A percentile compares a stretch with the other conserved stretches of the same genome.
Evolutionary conservation across 2,113 vertebrate species (phyloP).

Genomic region (Neotragus pygmaeus): DNA sequence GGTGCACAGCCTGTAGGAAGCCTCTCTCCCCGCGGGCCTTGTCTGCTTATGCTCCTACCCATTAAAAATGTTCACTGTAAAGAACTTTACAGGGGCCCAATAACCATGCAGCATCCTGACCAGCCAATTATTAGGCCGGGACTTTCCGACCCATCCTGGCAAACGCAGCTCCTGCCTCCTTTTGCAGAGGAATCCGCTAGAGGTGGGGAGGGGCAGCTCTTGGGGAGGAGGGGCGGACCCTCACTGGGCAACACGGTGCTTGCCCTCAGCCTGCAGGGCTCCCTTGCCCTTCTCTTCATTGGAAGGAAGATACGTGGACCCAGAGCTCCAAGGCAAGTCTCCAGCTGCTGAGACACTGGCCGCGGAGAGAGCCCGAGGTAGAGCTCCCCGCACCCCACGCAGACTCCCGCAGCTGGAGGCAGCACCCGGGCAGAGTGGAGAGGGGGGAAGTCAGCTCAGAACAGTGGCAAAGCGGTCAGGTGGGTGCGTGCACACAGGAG

Average conservation of each 20-base stretch:
- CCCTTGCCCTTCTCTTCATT: not conserved
- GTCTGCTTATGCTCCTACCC: not conserved
- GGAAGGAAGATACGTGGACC: not conserved
- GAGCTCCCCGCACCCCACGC: not conserved
- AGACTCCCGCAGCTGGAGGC: not conserved
- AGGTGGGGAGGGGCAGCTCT: not conserved
- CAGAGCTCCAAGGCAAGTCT: not conserved
- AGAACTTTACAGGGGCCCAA: not conserved
- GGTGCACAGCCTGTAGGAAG: not conserved
- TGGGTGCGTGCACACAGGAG: not conserved
- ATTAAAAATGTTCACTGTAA: not conserved
- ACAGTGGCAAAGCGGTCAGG: not conserved
- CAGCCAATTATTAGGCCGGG: not conserved
- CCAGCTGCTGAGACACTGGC: not conserved
- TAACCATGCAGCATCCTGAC: not conserved
- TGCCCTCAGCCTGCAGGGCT: not conserved
- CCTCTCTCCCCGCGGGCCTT: not conserved
- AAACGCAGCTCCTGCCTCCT: fast-evolving
- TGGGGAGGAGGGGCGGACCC: not conserved
- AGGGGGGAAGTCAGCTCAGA: not conserved
- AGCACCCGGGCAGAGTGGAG: not conserved
- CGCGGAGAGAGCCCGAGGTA: not conserved
- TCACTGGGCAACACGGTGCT: not conserved
- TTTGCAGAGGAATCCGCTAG: fast-evolving
- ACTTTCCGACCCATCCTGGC: not conserved